phyloP scores from a whole-genome alignment of 1,140 invertebrate species.

The Achroia grisella region DNA sequence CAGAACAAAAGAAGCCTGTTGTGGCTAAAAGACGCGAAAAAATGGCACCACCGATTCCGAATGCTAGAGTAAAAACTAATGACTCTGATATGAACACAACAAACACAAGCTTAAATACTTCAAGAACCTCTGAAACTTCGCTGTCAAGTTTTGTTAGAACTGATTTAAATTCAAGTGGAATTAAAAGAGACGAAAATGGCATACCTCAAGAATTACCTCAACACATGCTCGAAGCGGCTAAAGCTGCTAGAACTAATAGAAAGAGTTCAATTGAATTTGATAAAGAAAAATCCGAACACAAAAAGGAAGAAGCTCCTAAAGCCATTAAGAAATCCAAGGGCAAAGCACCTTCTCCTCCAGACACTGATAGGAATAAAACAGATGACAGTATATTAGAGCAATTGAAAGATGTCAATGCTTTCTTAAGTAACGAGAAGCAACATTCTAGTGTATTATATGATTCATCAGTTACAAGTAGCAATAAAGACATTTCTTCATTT shows the following conservation, averaged over 20 bases:
- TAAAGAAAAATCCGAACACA: constrained; percentile 49
- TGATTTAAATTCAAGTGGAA: constrained; percentile 73
- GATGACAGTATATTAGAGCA: constrained; percentile 64
- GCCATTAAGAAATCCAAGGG: constrained; percentile 79
- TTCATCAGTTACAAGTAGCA: constrained; percentile 24
- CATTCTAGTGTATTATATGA: constrained; percentile 58
- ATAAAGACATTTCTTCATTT: constrained; percentile 24
- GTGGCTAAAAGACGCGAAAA: constrained; percentile 70
- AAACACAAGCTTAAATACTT: constrained; percentile 35
- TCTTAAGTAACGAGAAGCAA: constrained; percentile 56
- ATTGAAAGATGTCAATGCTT: constrained; percentile 52
- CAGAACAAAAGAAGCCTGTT: constrained; percentile 62
- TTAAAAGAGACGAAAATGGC: constrained; percentile 75
- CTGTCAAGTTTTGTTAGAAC: constrained; percentile 46
- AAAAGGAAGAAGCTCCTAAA: constrained; percentile 66
- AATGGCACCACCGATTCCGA: constrained; percentile 66
- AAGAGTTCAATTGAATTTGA: constrained; percentile 68
- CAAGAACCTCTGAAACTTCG: constrained; percentile 39
- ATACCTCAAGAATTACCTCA: constrained; percentile 79
- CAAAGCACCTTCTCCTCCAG: constrained; percentile 82
- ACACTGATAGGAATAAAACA: constrained; percentile 53
- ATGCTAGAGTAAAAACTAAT: constrained; percentile 50
- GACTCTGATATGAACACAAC: constrained; percentile 34
- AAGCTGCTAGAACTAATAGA: constrained; percentile 79
- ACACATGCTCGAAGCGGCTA: constrained; percentile 81